Evolutionary conservation across 2,888 invertebrate genomes (phyloP).

Genomic region (Tromatobia lineatoria): DNA sequence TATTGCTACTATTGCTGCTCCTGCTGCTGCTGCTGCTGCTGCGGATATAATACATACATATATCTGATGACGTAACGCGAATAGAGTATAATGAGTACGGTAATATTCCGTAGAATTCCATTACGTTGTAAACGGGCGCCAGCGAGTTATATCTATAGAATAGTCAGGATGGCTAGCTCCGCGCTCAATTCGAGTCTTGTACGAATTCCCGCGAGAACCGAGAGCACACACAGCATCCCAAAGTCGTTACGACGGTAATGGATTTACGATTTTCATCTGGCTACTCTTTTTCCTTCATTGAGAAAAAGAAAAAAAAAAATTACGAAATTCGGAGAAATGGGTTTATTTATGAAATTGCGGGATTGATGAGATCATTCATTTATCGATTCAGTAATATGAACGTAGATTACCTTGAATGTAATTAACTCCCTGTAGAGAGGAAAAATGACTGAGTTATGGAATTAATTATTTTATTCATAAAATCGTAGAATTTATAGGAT

Average conservation of each 20-base stretch:
- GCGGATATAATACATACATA: constrained; percentile 52
- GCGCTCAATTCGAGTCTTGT: constrained; percentile 22
- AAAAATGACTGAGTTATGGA: too few relatives aligned
- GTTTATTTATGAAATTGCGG: too few relatives aligned
- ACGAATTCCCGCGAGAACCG: constrained; percentile 40
- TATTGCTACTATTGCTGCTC: constrained; percentile 32
- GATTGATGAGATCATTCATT: too few relatives aligned
- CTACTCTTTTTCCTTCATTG: neutral
- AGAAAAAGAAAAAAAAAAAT: too few relatives aligned
- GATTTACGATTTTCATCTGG: constrained; percentile 18
- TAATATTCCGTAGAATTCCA: constrained; percentile 80
- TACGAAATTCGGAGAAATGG: too few relatives aligned
- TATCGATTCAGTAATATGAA: too few relatives aligned
- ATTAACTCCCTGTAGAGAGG: too few relatives aligned
- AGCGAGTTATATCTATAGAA: neutral
- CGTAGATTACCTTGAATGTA: too few relatives aligned
- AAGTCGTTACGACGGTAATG: constrained; percentile 11
- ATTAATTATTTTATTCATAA: too few relatives aligned
- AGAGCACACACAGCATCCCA: neutral
- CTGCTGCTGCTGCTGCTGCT: neutral
- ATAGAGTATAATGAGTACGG: constrained; percentile 75
- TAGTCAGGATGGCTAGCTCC: neutral
- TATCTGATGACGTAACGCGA: constrained; percentile 57
- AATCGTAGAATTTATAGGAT: too few relatives aligned
- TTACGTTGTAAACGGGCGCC: constrained; percentile 74